Conservation (phyloP, 2,888 invertebrate species). For the Lampropteryx suffumata region DNA sequence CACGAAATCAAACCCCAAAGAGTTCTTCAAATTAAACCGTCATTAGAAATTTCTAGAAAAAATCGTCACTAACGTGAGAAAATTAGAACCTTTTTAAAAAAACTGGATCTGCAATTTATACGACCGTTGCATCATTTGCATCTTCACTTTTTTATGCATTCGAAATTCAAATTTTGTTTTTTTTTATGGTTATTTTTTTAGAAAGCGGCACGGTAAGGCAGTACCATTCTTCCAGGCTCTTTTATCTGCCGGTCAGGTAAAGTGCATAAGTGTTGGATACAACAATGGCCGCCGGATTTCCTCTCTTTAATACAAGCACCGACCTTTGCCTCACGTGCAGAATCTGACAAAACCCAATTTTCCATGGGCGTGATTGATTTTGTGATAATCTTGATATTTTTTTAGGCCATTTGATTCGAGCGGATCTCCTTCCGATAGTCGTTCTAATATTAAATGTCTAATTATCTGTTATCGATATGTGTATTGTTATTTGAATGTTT, state of each 20-base stretch:
- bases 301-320: conserved; percentile 78
- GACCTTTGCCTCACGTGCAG: conserved; percentile 79
- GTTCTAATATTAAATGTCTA: conserved; percentile 37
- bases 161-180: conserved; percentile 45
- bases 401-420: conserved; percentile 53
- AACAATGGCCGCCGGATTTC: conserved; percentile 80
- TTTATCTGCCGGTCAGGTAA: conserved; percentile 79
- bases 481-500: background rate
- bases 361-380: conserved; percentile 82
- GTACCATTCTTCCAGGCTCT: conserved; percentile 54
- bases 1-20: conserved; percentile 79
- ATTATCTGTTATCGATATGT: conserved; percentile 29
- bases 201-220: conserved; percentile 60
- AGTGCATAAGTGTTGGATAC: conserved; percentile 71
- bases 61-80: conserved; percentile 74
- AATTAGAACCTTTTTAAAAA: conserved; percentile 74
- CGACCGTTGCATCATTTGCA: conserved; percentile 78
- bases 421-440: conserved; percentile 51
- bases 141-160: conserved; percentile 39
- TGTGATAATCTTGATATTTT: conserved; percentile 69
- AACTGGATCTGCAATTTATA: conserved; percentile 49
- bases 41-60: conserved; percentile 75
- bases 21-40: conserved; percentile 81
- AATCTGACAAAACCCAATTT: conserved; percentile 72
- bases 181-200: conserved; percentile 57